phyloP scores from a whole-genome alignment of 1,140 invertebrate genomes.

The Polypedilum vanderplanki region DNA sequence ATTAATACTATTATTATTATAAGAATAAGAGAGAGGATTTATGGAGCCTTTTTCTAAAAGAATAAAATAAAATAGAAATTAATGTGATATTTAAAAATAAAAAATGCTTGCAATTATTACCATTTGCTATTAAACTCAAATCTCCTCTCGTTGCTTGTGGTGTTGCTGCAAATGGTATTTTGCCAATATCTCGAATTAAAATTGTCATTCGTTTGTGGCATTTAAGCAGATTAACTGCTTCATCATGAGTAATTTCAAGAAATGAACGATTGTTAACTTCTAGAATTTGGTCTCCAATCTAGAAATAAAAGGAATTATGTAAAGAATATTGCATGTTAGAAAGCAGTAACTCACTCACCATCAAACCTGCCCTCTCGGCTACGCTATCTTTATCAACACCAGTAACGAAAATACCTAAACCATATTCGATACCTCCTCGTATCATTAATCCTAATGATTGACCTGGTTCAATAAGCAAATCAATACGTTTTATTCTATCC shows the following conservation, averaged over 20 bases:
- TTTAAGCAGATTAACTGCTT: slow-evolving; percentile 85
- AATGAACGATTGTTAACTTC: slow-evolving; percentile 89
- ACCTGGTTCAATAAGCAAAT: slow-evolving; percentile 78
- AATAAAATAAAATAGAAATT: too few relatives aligned
- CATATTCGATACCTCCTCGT: slow-evolving; percentile 86
- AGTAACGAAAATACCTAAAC: slow-evolving; percentile 89
- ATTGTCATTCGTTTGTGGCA: slow-evolving; percentile 81
- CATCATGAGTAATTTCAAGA: slow-evolving; percentile 84
- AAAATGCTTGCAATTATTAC: too few relatives aligned
- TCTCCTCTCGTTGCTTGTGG: too few relatives aligned
- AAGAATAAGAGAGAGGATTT: slow-evolving; percentile 60
- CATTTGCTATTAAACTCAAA: too few relatives aligned
- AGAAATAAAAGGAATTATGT: slow-evolving; percentile 31
- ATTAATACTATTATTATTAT: slow-evolving; percentile 51
- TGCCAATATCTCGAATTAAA: slow-evolving; percentile 79
- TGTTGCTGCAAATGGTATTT: slow-evolving; percentile 58
- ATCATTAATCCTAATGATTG: slow-evolving; percentile 90
- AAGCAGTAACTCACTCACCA: slow-evolving; percentile 55
- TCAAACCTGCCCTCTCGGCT: slow-evolving; percentile 78
- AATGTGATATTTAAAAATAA: too few relatives aligned
- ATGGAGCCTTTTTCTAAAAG: too few relatives aligned
- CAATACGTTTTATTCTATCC: slow-evolving; percentile 50
- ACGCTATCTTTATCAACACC: slow-evolving; percentile 88
- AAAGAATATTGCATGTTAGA: slow-evolving; percentile 29
- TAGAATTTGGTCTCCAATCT: slow-evolving; percentile 90